Conservation (phyloP, 2,888 invertebrate genomes). For the Herminia tarsipennalis region DNA sequence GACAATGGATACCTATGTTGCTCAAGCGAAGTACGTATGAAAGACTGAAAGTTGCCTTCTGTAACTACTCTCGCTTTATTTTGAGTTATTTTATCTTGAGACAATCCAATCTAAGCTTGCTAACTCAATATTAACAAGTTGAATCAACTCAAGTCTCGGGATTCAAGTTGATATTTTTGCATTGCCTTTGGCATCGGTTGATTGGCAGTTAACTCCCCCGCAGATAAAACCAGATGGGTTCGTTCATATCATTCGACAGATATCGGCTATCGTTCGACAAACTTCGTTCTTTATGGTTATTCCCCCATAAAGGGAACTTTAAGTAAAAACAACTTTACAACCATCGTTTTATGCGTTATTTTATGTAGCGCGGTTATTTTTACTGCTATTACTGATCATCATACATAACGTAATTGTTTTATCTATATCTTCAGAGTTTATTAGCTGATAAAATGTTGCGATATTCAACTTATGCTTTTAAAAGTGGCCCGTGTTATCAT, state of each 20-base stretch:
- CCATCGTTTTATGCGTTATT: slow-evolving; percentile 69
- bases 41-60: too few relatives aligned
- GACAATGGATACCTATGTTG: too few relatives aligned
- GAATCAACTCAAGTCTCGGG: background rate
- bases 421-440: slow-evolving; percentile 50
- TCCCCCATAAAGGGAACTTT: slow-evolving; percentile 75
- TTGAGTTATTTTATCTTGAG: too few relatives aligned
- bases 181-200: slow-evolving; percentile 38
- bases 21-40: too few relatives aligned
- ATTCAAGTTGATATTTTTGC: slow-evolving; percentile 21
- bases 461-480: background rate
- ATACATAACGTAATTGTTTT: slow-evolving; percentile 59
- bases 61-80: too few relatives aligned
- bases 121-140: too few relatives aligned
- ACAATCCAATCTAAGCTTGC: too few relatives aligned
- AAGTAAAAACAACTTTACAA: slow-evolving; percentile 82
- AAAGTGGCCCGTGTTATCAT: too few relatives aligned
- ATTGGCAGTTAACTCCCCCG: slow-evolving; percentile 58
- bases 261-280: slow-evolving; percentile 72
- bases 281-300: slow-evolving; percentile 80
- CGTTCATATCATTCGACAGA: slow-evolving; percentile 50
- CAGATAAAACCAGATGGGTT: slow-evolving; percentile 66
- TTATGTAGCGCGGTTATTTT: slow-evolving; percentile 68
- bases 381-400: slow-evolving; percentile 56
- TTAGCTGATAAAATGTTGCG: slow-evolving; percentile 22